phyloP scores from a whole-genome alignment of 2,888 invertebrate species.

The Brassicogethes aeneus region DNA sequence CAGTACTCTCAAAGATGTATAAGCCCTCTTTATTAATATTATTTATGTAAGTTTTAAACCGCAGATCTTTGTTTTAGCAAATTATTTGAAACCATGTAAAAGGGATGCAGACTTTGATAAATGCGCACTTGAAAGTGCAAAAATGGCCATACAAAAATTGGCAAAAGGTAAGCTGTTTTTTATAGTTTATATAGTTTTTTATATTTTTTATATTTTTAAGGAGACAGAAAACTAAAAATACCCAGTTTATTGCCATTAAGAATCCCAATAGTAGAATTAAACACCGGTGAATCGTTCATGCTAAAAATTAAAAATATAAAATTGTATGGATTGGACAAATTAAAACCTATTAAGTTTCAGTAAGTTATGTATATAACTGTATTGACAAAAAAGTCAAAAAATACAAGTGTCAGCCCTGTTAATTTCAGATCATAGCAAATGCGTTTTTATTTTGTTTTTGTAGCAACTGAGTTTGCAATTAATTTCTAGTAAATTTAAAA shows the following conservation, averaged over 20 bases:
- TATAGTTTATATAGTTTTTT: neutral
- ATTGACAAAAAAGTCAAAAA: no score
- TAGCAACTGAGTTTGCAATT: no score
- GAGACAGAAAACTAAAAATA: constrained; percentile 23
- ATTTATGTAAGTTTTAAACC: no score
- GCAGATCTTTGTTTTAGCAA: neutral
- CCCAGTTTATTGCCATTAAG: constrained; percentile 23
- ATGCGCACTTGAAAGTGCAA: neutral
- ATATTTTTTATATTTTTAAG: constrained; percentile 16
- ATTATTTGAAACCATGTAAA: neutral
- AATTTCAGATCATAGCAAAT: no score
- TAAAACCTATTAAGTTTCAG: constrained; percentile 17
- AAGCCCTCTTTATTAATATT: no score
- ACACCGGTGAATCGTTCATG: constrained; percentile 20
- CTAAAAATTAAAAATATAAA: constrained; percentile 21
- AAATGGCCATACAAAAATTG: neutral
- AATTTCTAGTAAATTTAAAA: no score
- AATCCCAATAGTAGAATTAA: constrained; percentile 23
- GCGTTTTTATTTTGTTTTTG: no score
- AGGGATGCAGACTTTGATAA: neutral
- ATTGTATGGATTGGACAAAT: constrained; percentile 23
- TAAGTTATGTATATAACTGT: constrained; percentile 14
- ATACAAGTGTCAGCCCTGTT: neutral
- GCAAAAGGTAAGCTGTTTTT: constrained; percentile 17
- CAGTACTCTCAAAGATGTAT: no score